These are phyloP conservation scores for Gnathonemus echidnorhynchus DNA, from an alignment of 2,113 vertebrate species.

Conservation along the genomic window DNA sequence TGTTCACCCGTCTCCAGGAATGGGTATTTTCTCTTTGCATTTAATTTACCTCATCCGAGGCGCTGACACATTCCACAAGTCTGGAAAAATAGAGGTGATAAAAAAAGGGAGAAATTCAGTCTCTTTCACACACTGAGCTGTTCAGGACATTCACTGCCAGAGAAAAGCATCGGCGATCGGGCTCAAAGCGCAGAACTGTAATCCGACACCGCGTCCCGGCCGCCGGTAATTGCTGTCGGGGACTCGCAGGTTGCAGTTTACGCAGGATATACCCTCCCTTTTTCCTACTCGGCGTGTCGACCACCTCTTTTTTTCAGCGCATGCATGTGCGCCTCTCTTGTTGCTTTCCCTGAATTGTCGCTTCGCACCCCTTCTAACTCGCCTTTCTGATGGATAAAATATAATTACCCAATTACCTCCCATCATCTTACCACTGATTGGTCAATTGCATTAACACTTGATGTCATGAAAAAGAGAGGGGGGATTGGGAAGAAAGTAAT, in stretches of 20 bases:
- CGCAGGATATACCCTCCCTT: slow-evolving; percentile 16
- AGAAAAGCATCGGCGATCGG: slow-evolving; percentile 3
- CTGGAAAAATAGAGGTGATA: background rate
- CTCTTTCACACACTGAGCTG: background rate
- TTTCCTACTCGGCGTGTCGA: slow-evolving; percentile 3
- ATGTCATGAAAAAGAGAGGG: slow-evolving; percentile 40
- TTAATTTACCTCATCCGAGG: background rate
- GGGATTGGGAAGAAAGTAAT: slow-evolving; percentile 12
- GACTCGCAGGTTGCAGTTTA: slow-evolving; percentile 34
- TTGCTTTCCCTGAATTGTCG: background rate
- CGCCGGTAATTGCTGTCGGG: slow-evolving; percentile 36
- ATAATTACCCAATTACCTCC: slow-evolving; percentile 79
- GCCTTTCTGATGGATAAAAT: slow-evolving; percentile 67
- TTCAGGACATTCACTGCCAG: background rate
- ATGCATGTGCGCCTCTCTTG: background rate
- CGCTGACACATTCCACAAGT: slow-evolving; percentile 15
- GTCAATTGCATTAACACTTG: slow-evolving; percentile 73
- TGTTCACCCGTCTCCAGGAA: background rate
- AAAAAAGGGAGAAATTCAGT: slow-evolving; percentile 3
- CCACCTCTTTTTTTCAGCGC: slow-evolving; percentile 19
- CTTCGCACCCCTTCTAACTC: slow-evolving; percentile 23
- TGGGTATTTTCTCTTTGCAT: background rate
- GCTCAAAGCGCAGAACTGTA: slow-evolving; percentile 37
- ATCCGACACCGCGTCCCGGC: slow-evolving; percentile 39
- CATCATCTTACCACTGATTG: slow-evolving; percentile 73